Evolutionary conservation across 2,113 vertebrate genomes (phyloP).

Genomic region (Lamprologus lemairii): DNA sequence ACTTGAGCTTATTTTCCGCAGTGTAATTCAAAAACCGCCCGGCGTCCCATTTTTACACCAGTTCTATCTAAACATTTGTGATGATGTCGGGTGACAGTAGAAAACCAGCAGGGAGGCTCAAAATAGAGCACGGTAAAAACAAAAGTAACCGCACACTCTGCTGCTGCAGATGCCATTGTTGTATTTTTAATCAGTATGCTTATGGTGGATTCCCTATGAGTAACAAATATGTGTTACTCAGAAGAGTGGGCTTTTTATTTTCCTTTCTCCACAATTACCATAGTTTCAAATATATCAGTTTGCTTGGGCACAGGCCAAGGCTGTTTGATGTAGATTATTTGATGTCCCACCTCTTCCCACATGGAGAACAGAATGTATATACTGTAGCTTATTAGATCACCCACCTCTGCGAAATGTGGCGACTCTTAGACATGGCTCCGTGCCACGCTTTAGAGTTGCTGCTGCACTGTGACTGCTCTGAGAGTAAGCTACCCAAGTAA

Average conservation of each 20-base stretch:
- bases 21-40: neutral
- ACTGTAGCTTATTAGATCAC: constrained; percentile 15
- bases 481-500: neutral
- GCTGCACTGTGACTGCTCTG: neutral
- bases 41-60: neutral
- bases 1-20: neutral
- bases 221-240: neutral
- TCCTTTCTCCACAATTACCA: constrained; percentile 2
- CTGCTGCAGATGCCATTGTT: constrained; percentile 15
- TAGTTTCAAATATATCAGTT: constrained; percentile 10
- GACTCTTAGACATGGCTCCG: neutral
- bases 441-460: neutral
- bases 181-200: constrained; percentile 12
- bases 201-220: neutral
- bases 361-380: neutral
- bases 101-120: neutral
- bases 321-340: constrained; percentile 48
- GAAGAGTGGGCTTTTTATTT: constrained; percentile 20
- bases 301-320: neutral
- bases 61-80: neutral
- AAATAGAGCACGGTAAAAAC: neutral
- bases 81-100: neutral
- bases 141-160: neutral
- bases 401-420: constrained; percentile 13
- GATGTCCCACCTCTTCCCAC: constrained; percentile 39